Percentiles rank a stretch among this genome's conserved stretches.
phyloP scores from a whole-genome alignment of 2,888 invertebrate species.

The Synanthedon myopaeformis region DNA sequence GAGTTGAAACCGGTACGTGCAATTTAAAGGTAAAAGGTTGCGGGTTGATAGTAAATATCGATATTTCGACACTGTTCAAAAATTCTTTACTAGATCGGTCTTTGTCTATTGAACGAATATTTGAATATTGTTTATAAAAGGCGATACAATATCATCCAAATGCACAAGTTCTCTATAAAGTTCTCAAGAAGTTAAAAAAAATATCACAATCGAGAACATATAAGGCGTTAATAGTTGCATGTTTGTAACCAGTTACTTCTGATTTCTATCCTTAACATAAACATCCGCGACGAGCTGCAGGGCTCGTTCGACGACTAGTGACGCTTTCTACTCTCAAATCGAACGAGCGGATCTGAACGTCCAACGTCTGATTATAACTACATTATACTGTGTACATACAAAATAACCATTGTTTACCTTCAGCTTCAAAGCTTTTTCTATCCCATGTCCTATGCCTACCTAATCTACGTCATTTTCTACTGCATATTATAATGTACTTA shows the following conservation, averaged over 20 bases:
- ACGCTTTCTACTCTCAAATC: conserved; percentile 42
- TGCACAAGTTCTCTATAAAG: too few relatives aligned
- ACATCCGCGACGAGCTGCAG: conserved; percentile 40
- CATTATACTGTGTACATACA: conserved; percentile 28
- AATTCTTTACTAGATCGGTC: conserved; percentile 10
- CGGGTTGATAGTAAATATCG: conserved; percentile 46
- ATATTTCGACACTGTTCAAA: conserved; percentile 23
- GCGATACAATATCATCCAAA: too few relatives aligned
- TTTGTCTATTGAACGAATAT: neutral
- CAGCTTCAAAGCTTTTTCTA: too few relatives aligned
- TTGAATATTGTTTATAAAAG: too few relatives aligned
- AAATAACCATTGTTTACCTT: too few relatives aligned
- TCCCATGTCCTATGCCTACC: too few relatives aligned
- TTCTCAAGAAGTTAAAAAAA: too few relatives aligned
- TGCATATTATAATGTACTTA: neutral
- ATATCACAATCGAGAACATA: conserved; percentile 1
- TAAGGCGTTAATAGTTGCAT: conserved; percentile 22
- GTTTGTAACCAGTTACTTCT: conserved; percentile 27
- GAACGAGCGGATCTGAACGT: conserved; percentile 28
- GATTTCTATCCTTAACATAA: conserved; percentile 44
- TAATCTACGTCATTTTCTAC: neutral
- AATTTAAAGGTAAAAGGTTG: conserved; percentile 51
- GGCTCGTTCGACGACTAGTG: conserved; percentile 30
- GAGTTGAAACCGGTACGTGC: conserved; percentile 45
- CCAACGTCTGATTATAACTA: conserved; percentile 54